Evolutionary conservation across 2,113 vertebrate species (phyloP).

Genomic region (Serinus canaria): DNA sequence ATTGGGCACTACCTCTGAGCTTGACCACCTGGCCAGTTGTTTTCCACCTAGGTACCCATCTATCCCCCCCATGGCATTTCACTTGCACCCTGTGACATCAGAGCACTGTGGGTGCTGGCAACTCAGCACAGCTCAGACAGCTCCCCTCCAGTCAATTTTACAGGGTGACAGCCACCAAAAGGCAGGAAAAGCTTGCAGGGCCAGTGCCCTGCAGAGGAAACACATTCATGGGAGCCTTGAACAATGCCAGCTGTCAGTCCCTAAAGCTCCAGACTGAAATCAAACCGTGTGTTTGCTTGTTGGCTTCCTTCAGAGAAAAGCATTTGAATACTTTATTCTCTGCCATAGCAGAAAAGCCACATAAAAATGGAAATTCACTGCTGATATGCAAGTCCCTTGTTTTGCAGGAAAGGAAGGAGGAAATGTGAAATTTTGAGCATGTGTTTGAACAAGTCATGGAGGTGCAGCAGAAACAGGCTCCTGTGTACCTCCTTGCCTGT

Average conservation of each 20-base stretch:
- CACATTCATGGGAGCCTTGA: rapidly evolving
- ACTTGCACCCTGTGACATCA: too few species aligned
- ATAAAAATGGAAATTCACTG: background rate
- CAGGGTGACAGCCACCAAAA: background rate
- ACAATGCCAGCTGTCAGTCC: background rate
- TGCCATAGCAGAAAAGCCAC: background rate
- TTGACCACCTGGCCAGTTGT: too few species aligned
- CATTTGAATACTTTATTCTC: background rate
- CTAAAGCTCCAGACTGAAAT: background rate
- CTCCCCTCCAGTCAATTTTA: background rate
- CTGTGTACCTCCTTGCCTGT: background rate
- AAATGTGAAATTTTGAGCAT: background rate
- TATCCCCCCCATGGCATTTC: rapidly evolving
- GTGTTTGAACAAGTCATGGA: background rate
- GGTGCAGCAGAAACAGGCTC: background rate
- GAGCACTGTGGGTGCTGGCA: background rate
- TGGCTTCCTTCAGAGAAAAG: background rate
- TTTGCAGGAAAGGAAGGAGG: background rate
- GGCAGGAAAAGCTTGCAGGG: background rate
- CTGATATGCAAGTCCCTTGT: background rate
- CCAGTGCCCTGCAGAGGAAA: background rate
- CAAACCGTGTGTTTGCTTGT: background rate
- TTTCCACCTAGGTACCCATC: background rate
- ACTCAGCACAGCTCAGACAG: background rate
- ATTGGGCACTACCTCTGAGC: background rate